Conservation (phyloP, 2,113 vertebrate species). For the Periophthalmodon schlosseri region DNA sequence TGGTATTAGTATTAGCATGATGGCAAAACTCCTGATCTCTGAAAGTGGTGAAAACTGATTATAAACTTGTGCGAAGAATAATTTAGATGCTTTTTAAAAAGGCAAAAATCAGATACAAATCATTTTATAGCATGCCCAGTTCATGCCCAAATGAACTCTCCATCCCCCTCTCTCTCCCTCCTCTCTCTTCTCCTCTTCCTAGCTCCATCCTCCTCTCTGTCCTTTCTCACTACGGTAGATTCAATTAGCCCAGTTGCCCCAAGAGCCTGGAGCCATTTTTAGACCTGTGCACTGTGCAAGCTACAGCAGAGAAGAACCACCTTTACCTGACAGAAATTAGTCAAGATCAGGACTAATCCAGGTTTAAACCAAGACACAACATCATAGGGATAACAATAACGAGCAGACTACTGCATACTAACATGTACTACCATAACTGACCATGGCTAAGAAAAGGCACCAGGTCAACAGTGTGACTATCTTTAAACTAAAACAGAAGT, state of each 20-base stretch:
- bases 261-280: conserved; percentile 32
- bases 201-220: not conserved
- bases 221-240: conserved; percentile 35
- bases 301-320: not conserved
- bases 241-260: conserved; percentile 51
- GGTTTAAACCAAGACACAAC: not conserved
- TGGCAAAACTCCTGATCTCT: too few species aligned
- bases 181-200: not conserved
- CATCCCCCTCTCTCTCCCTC: not conserved
- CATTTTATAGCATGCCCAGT: too few species aligned
- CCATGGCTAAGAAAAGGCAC: not conserved
- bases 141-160: too few species aligned
- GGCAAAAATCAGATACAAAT: too few species aligned
- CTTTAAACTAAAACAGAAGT: not conserved
- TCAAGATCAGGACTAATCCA: not conserved
- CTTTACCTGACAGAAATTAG: not conserved
- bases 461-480: not conserved
- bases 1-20: too few species aligned
- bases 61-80: too few species aligned
- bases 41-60: too few species aligned
- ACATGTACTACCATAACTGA: too few species aligned
- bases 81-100: too few species aligned
- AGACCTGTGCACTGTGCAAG: conserved; percentile 33
- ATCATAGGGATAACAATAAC: not conserved
- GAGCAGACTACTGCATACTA: too few species aligned